A percentile compares a stretch with the other conserved stretches of the same genome.
phyloP scores from a whole-genome alignment of 2,888 invertebrate species.

The Ptychoptera contaminata region DNA sequence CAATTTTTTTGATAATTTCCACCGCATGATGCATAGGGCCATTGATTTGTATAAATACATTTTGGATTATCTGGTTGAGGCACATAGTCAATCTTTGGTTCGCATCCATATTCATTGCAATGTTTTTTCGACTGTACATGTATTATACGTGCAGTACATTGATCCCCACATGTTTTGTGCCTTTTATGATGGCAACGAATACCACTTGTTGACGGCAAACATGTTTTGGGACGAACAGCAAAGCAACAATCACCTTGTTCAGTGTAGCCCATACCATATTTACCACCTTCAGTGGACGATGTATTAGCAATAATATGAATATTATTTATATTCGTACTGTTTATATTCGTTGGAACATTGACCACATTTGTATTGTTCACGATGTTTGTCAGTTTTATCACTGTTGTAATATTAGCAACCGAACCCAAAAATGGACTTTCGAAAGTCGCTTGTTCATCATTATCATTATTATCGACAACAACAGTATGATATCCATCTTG shows the following conservation, averaged over 20 bases:
- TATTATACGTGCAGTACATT: slow-evolving; percentile 23
- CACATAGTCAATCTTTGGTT: slow-evolving; percentile 7
- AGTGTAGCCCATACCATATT: slow-evolving; percentile 23
- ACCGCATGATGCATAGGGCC: slow-evolving; percentile 12
- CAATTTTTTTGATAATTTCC: slow-evolving; percentile 7
- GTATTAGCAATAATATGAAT: slow-evolving; percentile 21
- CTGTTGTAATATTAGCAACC: slow-evolving; percentile 10
- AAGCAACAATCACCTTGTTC: slow-evolving; percentile 24
- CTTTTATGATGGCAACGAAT: slow-evolving; percentile 16
- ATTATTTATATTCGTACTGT: slow-evolving; percentile 17
- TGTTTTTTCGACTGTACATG: slow-evolving; percentile 10
- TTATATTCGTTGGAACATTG: slow-evolving; percentile 10
- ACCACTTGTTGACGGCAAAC: slow-evolving; percentile 11
- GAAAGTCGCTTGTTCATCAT: not conserved
- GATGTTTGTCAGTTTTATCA: slow-evolving; percentile 10
- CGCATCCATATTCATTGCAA: slow-evolving; percentile 6
- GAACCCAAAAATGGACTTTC: slow-evolving; percentile 3
- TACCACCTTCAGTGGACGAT: slow-evolving; percentile 20
- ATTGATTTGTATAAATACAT: slow-evolving; percentile 8
- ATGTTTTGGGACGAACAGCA: slow-evolving; percentile 16
- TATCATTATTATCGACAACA: not conserved
- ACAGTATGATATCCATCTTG: not conserved
- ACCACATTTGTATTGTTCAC: slow-evolving; percentile 11
- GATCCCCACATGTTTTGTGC: slow-evolving; percentile 21
- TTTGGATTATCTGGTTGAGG: slow-evolving; percentile 10